Percentiles rank a stretch among this genome's conserved stretches.
Conservation (phyloP, 2,797 vertebrate species). For the Perodicticus potto region DNA sequence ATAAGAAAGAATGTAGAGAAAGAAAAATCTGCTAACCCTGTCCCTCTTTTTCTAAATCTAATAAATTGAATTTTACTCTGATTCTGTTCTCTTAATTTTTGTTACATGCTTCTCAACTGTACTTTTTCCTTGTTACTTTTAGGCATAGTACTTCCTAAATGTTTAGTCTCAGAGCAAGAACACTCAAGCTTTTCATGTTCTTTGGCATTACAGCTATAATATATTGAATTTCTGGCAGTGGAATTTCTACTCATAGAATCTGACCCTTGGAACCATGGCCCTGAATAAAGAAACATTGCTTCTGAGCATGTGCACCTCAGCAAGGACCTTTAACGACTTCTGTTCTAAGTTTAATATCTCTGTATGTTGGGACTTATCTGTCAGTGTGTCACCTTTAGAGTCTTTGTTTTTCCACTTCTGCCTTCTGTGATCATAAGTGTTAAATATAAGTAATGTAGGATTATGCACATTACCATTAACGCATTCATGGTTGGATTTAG, state of each 20-base stretch:
- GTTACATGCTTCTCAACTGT: constrained; percentile 1
- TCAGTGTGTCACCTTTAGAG: background rate
- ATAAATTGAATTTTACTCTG: constrained; percentile 13
- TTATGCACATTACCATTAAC: constrained; percentile 30
- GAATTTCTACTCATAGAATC: constrained; percentile 38
- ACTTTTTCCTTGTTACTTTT: constrained; percentile 59
- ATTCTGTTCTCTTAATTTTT: constrained; percentile 31
- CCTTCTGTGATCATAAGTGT: constrained; percentile 55
- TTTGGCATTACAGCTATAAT: constrained; percentile 55
- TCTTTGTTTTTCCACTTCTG: constrained; percentile 34
- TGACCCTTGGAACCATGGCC: background rate
- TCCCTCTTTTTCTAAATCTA: constrained; percentile 17
- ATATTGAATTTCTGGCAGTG: constrained; percentile 65
- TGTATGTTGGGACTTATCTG: background rate
- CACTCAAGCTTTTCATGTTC: constrained; percentile 74
- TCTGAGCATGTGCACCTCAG: background rate
- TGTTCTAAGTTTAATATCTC: background rate
- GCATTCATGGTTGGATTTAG: background rate
- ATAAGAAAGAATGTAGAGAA: constrained; percentile 30
- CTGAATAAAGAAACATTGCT: constrained; percentile 38
- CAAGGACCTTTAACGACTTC: background rate
- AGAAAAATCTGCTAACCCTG: background rate
- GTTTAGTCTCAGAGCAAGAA: constrained; percentile 72
- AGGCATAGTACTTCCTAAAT: constrained; percentile 67
- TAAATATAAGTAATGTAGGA: constrained; percentile 7